Percentiles rank a stretch among this genome's conserved stretches.
Conservation (phyloP, 2,888 invertebrate species). For the Agriopis aurantiaria region DNA sequence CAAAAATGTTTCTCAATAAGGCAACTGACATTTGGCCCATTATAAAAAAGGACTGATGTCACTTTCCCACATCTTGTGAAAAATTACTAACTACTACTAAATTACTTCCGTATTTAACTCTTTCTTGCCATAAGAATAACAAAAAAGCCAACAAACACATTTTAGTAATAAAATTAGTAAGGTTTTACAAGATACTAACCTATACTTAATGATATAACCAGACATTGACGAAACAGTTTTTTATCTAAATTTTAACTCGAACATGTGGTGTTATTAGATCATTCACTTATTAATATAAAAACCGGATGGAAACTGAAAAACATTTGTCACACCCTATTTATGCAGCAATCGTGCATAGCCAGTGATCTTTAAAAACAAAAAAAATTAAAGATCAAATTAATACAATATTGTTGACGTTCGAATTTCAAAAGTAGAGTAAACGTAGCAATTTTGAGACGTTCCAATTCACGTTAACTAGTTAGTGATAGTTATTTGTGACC, state of each 20-base stretch:
- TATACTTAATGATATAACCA: conserved; percentile 54
- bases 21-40: too few relatives aligned
- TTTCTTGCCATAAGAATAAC: background rate
- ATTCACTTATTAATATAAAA: conserved; percentile 65
- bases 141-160: background rate
- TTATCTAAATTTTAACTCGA: conserved; percentile 49
- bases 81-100: too few relatives aligned
- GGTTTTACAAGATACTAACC: conserved; percentile 29
- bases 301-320: conserved; percentile 59
- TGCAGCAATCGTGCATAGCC: conserved; percentile 28
- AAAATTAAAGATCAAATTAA: background rate
- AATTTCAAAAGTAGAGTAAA: conserved; percentile 59
- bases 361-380: conserved; percentile 10
- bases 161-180: conserved; percentile 2
- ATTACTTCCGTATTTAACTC: background rate
- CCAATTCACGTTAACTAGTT: conserved; percentile 55
- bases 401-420: conserved; percentile 26
- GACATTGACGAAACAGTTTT: conserved; percentile 53
- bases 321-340: conserved; percentile 46
- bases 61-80: too few relatives aligned
- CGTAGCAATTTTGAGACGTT: conserved; percentile 56
- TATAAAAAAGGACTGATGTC: too few relatives aligned
- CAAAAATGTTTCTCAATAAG: too few relatives aligned
- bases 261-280: conserved; percentile 70
- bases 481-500: conserved; percentile 57